phyloP scores from a whole-genome alignment of 2,113 vertebrate species.

The Chascanopsetta lugubris region DNA sequence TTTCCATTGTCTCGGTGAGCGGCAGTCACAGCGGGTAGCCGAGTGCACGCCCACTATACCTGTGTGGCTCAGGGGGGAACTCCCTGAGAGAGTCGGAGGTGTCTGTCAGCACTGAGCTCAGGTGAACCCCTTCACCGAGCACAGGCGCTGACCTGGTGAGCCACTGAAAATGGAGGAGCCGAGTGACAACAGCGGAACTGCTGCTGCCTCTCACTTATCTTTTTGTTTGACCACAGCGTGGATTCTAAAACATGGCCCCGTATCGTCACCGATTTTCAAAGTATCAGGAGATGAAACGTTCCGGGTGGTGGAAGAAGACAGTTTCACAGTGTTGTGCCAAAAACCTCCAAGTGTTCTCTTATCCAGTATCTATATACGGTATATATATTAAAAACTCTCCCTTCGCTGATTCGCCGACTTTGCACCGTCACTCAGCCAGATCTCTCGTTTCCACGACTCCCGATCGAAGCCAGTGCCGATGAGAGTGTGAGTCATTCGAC shows the following conservation, averaged over 20 bases:
- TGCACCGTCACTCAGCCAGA: too few relatives aligned
- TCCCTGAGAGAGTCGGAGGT: slow-evolving; percentile 44
- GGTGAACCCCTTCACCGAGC: slow-evolving; percentile 32
- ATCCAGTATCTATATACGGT: too few relatives aligned
- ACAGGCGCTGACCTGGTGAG: neutral
- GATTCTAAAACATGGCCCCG: neutral
- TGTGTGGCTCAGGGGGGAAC: slow-evolving; percentile 57
- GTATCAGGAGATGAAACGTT: neutral
- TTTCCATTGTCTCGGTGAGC: slow-evolving; percentile 53
- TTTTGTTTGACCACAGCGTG: neutral
- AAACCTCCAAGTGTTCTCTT: too few relatives aligned
- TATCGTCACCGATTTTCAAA: slow-evolving; percentile 11
- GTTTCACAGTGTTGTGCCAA: neutral
- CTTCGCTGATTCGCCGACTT: neutral
- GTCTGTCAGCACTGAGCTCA: slow-evolving; percentile 15
- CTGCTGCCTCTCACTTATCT: neutral
- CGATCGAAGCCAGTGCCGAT: too few relatives aligned
- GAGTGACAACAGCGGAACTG: neutral
- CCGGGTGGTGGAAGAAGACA: neutral
- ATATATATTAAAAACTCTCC: too few relatives aligned
- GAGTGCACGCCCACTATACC: slow-evolving; percentile 51
- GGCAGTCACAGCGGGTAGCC: slow-evolving; percentile 39
- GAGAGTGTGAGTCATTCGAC: too few relatives aligned
- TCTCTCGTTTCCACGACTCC: too few relatives aligned
- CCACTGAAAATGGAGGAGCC: neutral